Conservation (phyloP, 2,113 vertebrate genomes). For the Salvelinus namaycush region DNA sequence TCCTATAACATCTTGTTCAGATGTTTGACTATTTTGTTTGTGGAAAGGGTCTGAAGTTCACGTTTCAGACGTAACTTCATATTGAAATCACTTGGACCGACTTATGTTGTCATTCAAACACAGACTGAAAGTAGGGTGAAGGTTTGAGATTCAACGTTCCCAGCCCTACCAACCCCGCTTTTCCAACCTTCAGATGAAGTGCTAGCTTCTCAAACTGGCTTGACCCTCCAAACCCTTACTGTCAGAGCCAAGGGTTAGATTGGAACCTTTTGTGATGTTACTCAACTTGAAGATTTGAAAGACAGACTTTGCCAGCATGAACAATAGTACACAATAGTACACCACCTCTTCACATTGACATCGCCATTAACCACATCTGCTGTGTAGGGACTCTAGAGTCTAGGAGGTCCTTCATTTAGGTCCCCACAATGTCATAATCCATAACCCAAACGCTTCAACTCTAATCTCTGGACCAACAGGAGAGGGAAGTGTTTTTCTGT, state of each 20-base stretch:
- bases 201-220: slow-evolving; percentile 49
- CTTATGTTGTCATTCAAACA: slow-evolving; percentile 10
- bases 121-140: slow-evolving; percentile 12
- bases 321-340: slow-evolving; percentile 27
- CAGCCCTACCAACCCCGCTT: not conserved
- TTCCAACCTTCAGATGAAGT: slow-evolving; percentile 56
- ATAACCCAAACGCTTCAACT: slow-evolving; percentile 47
- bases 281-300: slow-evolving; percentile 52
- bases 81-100: not conserved
- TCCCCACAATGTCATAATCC: slow-evolving; percentile 44
- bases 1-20: not conserved
- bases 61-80: not conserved
- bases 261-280: slow-evolving; percentile 51
- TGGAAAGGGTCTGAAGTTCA: not conserved
- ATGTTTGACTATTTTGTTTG: slow-evolving; percentile 1
- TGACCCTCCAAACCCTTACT: slow-evolving; percentile 44
- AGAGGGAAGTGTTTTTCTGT: slow-evolving; percentile 24
- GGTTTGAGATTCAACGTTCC: slow-evolving; percentile 32
- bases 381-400: slow-evolving; percentile 45
- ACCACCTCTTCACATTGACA: slow-evolving; percentile 41
- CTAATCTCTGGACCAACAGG: slow-evolving; percentile 30
- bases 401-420: slow-evolving; percentile 17
- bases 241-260: slow-evolving; percentile 39
- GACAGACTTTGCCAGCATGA: slow-evolving; percentile 43
- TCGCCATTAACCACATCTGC: slow-evolving; percentile 46